These are phyloP conservation scores for Muricea muricata DNA, from an alignment of 92 coral and sea anemone species.

Conservation along the genomic window DNA sequence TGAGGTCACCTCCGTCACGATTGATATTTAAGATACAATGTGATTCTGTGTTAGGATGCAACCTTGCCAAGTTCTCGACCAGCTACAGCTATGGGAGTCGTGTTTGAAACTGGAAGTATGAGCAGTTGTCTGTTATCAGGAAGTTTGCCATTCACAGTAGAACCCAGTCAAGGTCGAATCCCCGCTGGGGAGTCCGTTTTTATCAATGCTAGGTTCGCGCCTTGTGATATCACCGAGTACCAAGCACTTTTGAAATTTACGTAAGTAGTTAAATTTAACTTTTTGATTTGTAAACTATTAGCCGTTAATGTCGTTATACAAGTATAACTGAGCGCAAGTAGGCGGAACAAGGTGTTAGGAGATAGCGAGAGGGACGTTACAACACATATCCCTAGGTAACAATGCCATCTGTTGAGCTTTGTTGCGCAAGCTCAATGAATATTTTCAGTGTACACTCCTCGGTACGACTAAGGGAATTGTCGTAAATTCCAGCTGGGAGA, in stretches of 20 bases:
- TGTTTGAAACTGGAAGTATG: constrained; percentile 93
- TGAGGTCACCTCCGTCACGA: no score
- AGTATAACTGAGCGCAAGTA: no score
- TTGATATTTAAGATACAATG: no score
- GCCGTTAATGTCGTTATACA: no score
- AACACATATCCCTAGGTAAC: no score
- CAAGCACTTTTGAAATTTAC: constrained; percentile 70
- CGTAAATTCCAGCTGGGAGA: no score
- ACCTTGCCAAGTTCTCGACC: constrained; percentile 82
- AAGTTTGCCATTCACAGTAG: constrained; percentile 85
- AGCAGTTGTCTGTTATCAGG: constrained; percentile 82
- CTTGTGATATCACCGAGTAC: constrained; percentile 88
- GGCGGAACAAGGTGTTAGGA: no score
- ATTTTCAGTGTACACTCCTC: no score
- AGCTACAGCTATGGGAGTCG: constrained; percentile 88
- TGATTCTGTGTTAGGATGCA: constrained; percentile 29
- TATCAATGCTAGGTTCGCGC: constrained; percentile 84
- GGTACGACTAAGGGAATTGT: no score
- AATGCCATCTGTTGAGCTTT: no score
- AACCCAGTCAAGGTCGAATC: constrained; percentile 83
- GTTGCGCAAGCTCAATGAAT: no score
- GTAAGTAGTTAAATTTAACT: constrained; percentile 39
- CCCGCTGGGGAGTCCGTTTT: constrained; percentile 82
- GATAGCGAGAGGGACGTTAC: no score
- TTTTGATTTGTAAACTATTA: not conserved